Conservation (phyloP, 1,140 invertebrate species). For the Drosophila pectinifera region DNA sequence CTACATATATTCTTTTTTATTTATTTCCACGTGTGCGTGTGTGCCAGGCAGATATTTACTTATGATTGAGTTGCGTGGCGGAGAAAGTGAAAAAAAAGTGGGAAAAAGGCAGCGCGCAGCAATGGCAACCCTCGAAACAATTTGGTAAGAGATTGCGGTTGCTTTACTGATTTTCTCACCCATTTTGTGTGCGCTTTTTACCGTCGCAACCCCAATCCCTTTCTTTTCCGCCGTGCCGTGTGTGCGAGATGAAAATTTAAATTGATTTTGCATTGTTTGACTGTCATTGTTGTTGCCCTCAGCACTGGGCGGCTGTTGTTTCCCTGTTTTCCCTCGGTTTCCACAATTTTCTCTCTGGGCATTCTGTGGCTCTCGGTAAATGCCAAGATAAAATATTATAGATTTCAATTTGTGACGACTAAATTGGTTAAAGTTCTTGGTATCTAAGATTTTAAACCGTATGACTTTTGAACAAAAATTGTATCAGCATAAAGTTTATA, state of each 20-base stretch:
- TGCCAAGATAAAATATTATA: slow-evolving; percentile 47
- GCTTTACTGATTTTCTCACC: slow-evolving; percentile 82
- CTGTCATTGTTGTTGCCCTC: slow-evolving; percentile 71
- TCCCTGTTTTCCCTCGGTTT: slow-evolving; percentile 25
- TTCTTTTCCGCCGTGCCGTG: slow-evolving; percentile 10
- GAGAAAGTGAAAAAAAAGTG: slow-evolving; percentile 28
- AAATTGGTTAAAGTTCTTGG: slow-evolving; percentile 3
- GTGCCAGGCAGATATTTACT: slow-evolving; percentile 73
- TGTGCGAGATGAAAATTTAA: slow-evolving; percentile 79
- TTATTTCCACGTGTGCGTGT: slow-evolving; percentile 60
- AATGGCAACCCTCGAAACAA: slow-evolving; percentile 62
- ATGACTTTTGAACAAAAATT: not conserved
- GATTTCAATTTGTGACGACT: slow-evolving; percentile 65
- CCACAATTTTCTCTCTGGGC: slow-evolving; percentile 18
- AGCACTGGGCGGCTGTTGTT: slow-evolving; percentile 11
- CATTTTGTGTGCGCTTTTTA: slow-evolving; percentile 59
- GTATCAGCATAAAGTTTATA: not conserved
- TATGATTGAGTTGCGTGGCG: slow-evolving; percentile 79
- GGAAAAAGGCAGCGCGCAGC: slow-evolving; percentile 11
- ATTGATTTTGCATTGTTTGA: slow-evolving; percentile 83
- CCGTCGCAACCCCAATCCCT: not conserved
- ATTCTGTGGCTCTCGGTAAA: slow-evolving; percentile 11
- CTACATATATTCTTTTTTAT: slow-evolving; percentile 25
- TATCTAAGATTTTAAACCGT: too few relatives aligned
- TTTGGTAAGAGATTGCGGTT: slow-evolving; percentile 82